phyloP scores from a whole-genome alignment of 2,113 vertebrate species.

The Petromus typicus region DNA sequence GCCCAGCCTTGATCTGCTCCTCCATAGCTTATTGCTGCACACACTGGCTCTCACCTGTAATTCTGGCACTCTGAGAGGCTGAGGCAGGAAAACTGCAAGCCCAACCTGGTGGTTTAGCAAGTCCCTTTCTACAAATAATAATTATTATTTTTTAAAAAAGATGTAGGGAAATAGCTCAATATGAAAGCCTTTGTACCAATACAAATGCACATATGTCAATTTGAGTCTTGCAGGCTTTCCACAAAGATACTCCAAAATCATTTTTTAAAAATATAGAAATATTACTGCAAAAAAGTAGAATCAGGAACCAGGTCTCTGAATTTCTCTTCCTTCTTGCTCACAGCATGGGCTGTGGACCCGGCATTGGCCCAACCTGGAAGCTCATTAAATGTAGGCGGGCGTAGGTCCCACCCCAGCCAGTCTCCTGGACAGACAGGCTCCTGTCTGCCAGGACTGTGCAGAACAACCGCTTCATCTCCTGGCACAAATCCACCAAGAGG shows the following conservation, averaged over 20 bases:
- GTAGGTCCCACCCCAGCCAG: neutral
- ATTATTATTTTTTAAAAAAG: neutral
- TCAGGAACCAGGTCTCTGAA: neutral
- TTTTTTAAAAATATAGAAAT: neutral
- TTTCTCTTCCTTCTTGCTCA: neutral
- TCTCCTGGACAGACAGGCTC: neutral
- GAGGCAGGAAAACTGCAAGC: neutral
- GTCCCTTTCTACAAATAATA: neutral
- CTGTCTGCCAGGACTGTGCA: neutral
- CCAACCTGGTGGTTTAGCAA: neutral
- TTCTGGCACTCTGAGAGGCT: neutral
- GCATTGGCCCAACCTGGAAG: neutral
- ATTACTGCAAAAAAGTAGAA: neutral
- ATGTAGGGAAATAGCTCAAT: neutral
- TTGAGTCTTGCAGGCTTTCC: neutral
- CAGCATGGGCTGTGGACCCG: neutral
- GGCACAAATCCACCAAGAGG: neutral
- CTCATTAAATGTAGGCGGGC: neutral
- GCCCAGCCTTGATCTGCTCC: neutral
- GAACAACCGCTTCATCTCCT: slow-evolving; percentile 24
- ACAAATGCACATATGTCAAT: neutral
- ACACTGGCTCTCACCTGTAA: neutral
- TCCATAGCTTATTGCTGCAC: neutral
- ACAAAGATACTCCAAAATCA: neutral
- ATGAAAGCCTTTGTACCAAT: neutral